phyloP scores from a whole-genome alignment of 2,888 invertebrate species.

The Plebejus melissa region DNA sequence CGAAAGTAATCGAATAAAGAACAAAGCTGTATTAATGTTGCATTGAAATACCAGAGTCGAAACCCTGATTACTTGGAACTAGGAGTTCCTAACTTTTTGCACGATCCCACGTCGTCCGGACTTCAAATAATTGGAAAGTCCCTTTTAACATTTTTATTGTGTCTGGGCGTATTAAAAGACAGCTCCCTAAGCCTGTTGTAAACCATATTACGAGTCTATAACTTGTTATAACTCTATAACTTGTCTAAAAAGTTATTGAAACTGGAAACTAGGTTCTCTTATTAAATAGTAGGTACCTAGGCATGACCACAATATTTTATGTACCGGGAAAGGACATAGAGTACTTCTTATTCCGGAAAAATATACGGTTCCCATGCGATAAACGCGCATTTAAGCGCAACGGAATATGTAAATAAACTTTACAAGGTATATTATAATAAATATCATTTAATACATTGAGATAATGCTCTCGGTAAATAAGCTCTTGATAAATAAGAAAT shows the following conservation, averaged over 20 bases:
- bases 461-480: not conserved
- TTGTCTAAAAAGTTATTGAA: not conserved
- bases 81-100: constrained; percentile 33
- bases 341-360: too few relatives aligned
- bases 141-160: constrained; percentile 31
- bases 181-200: not conserved
- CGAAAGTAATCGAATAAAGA: too few relatives aligned
- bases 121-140: constrained; percentile 32
- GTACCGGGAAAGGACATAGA: too few relatives aligned
- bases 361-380: too few relatives aligned
- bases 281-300: not conserved
- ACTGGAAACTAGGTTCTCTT: not conserved
- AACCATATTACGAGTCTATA: constrained; percentile 1
- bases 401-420: too few relatives aligned
- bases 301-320: too few relatives aligned
- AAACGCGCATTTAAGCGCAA: too few relatives aligned
- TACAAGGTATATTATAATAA: not conserved
- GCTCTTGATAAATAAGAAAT: too few relatives aligned
- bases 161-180: constrained; percentile 30
- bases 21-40: not conserved
- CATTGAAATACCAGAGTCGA: not conserved
- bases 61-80: constrained; percentile 33
- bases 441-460: not conserved
- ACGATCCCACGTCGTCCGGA: constrained; percentile 23
- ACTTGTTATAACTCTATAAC: not conserved